A percentile compares a stretch with the other conserved stretches of the same genome.
phyloP scores from a whole-genome alignment of 2,113 vertebrate genomes.

The Vulpes vulpes region DNA sequence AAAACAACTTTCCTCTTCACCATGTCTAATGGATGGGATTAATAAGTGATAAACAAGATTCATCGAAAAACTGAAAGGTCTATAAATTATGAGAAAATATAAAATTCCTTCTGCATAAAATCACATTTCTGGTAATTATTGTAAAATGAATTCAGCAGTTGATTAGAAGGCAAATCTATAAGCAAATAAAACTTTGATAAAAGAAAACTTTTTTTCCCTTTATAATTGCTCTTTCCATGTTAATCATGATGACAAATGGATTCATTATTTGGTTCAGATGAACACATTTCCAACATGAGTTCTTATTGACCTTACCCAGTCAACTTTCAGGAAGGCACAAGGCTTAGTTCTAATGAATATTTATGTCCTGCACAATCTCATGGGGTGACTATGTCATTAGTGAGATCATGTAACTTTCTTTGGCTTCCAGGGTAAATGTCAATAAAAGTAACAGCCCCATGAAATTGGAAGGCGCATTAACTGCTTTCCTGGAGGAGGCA shows the following conservation, averaged over 20 bases:
- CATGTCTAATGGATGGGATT: neutral
- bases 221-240: neutral
- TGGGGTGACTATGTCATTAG: conserved; percentile 61
- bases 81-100: conserved; percentile 39
- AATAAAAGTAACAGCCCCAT: conserved; percentile 63
- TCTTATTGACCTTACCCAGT: conserved; percentile 65
- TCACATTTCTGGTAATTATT: conserved; percentile 35
- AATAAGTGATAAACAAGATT: neutral
- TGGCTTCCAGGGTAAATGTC: conserved; percentile 68
- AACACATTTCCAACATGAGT: conserved; percentile 64
- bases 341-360: conserved; percentile 69
- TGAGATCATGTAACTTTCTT: conserved; percentile 70
- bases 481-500: conserved; percentile 10
- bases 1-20: neutral
- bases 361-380: conserved; percentile 60
- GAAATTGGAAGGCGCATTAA: conserved; percentile 57
- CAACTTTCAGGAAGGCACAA: conserved; percentile 57
- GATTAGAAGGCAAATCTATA: conserved; percentile 7
- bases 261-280: conserved; percentile 62
- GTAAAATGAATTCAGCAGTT: conserved; percentile 16
- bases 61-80: neutral
- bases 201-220: conserved; percentile 44
- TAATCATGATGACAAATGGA: conserved; percentile 63
- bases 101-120: neutral
- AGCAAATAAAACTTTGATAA: conserved; percentile 45